Evolutionary conservation across 1,140 invertebrate species (phyloP).

Genomic region (Leptinotarsa lineolata): DNA sequence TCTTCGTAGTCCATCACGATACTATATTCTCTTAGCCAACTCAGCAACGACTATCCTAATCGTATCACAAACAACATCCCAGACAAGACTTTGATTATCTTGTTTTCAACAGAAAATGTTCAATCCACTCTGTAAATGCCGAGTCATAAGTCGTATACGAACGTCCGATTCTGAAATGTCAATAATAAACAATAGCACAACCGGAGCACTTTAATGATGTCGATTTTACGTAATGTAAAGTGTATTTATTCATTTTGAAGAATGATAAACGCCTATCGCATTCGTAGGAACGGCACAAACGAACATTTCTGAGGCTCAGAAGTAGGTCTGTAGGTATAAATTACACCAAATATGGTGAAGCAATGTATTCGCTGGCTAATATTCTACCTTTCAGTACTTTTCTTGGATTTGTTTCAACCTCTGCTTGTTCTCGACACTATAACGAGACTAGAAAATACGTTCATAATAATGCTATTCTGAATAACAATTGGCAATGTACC

Average conservation of each 20-base stretch:
- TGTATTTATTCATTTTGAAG: neutral
- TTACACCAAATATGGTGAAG: conserved; percentile 17
- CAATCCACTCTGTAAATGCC: neutral
- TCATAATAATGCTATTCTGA: too few relatives aligned
- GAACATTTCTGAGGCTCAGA: conserved; percentile 9
- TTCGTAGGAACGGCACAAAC: conserved; percentile 2
- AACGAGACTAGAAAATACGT: neutral
- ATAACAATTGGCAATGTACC: too few relatives aligned
- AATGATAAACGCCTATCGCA: conserved; percentile 7
- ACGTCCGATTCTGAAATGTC: conserved; percentile 8
- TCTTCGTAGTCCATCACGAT: neutral
- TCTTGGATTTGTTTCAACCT: neutral
- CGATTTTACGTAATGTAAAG: conserved; percentile 11
- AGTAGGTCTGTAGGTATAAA: conserved; percentile 22
- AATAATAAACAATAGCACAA: conserved; percentile 4
- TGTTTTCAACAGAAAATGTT: conserved; percentile 3
- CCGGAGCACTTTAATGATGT: conserved; percentile 12
- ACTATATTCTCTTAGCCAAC: neutral
- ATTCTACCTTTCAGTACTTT: neutral
- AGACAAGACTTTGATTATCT: conserved; percentile 8
- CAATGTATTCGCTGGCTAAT: conserved; percentile 13
- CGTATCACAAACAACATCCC: conserved; percentile 1
- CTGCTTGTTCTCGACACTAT: neutral
- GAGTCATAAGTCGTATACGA: neutral
- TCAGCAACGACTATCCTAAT: neutral